Base-by-base conservation (phyloP, 2,113 vertebrate species). In the Nasalis larvatus region DNA sequence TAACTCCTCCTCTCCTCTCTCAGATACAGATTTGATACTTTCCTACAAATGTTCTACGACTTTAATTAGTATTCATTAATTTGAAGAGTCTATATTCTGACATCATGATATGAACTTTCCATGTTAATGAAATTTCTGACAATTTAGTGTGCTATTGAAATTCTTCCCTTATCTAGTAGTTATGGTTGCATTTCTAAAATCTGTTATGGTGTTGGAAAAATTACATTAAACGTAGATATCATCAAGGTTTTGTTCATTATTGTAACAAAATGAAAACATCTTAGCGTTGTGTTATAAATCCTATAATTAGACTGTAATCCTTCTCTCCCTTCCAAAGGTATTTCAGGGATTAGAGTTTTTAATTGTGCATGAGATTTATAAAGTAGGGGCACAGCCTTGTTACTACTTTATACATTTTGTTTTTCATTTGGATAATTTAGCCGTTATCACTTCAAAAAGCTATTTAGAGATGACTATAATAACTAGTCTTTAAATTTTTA, bases 401-500 rank as follows among this genome's bases (percentile, higher is more conserved):
- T 92, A 52, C 35, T 45, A 80, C 84, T 83, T 32, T 63, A 32
- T 27, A 40, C 2, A 20, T n/a, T 56, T 18, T 54, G 47, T 94
- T 82, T 95, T 84, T 94, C 82, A 86, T 58, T 93, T n/a, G 30
- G 17, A 76, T 80, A 90, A 95, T 40, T 95, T 73, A 89, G 25
- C 56, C 95, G 88, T 60, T 81, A 71, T 68, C 45, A 81, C 32
- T 85, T 97, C 74, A 54, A 13, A 63, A 95, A 76, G 49, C 71
- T 88, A 87, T 35, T 82, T 96, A 94, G n/a, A 95, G 10, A 81
- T 37, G 25, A 83, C 16, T 69, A 11, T 69, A 91, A 60, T 49
- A 77, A 56, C 85, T n/a, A 77, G 58, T 58, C 86, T 86, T 27
- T 58, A 76, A 35, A 54, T 73, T n/a, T 94, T 92, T 68, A 95